A percentile compares a stretch with the other conserved stretches of the same genome.
phyloP scores from a whole-genome alignment of 1,140 invertebrate genomes.

The Heliothis subflexa region DNA sequence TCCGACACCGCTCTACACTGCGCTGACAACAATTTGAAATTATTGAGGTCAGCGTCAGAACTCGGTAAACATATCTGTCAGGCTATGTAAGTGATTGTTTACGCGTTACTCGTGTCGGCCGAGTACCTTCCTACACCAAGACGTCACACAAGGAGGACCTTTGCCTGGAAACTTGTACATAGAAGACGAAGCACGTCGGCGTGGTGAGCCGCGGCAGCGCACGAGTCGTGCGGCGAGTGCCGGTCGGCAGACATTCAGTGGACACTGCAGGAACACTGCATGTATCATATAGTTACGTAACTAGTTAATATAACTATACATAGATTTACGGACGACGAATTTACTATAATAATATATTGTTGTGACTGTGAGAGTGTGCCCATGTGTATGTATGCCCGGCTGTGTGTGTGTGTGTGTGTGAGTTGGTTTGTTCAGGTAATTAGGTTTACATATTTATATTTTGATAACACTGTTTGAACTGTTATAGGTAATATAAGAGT shows the following conservation, averaged over 20 bases:
- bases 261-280: background rate
- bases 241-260: background rate
- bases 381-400: conserved; percentile 38
- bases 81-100: no score
- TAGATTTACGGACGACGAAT: conserved; percentile 55
- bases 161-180: no score
- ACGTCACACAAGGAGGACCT: no score
- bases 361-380: conserved; percentile 42
- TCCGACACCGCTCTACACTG: no score
- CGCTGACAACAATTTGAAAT: no score
- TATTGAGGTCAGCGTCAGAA: no score
- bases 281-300: conserved; percentile 28
- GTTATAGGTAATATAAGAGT: conserved; percentile 48
- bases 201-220: background rate
- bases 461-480: conserved; percentile 55
- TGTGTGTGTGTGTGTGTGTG: conserved; percentile 47
- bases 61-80: no score
- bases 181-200: no score
- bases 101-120: no score
- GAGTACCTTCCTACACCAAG: no score
- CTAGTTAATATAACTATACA: background rate
- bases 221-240: background rate
- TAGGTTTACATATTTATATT: conserved; percentile 58
- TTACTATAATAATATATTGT: conserved; percentile 63
- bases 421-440: conserved; percentile 39